Evolutionary conservation across 2,113 vertebrate genomes (phyloP), one percentile per base, ranked within the genome.

Genomic region (Meles meles): DNA sequence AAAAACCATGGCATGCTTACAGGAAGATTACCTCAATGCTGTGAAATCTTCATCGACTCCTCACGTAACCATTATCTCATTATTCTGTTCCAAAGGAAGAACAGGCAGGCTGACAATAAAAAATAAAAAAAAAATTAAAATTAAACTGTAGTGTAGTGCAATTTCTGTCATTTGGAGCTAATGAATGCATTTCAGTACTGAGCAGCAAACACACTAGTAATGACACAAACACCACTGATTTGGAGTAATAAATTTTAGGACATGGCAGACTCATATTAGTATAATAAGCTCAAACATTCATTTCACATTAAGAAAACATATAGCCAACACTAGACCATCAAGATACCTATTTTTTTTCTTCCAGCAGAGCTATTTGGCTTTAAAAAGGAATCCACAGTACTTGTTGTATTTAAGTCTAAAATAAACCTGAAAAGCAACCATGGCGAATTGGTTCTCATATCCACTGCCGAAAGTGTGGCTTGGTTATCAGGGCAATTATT

Each of bases 111-210:
- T 98, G 95, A 96, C 96, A 98, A 98, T 97, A 67, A 37, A 98
- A 98, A 98, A 98, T 8, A 7, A 17, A 31, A 10, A 34, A 57
- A 13, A n/a, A n/a, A 67, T 15, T 34, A 95, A 97, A 98, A 98
- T 57, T 81, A 57, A 99, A 96, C 96, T 93, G 97, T 98, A 98
- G 77, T 39, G 27, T 88, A 96, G 91, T 96, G 96, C 92, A 97
- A 96, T 98, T 98, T 98, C 98, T 98, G 96, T 97, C 97, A 98
- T 98, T 98, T 98, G 98, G 96, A 98, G 96, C 95, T 99, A 98
- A 98, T 98, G 96, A 98, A 97, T 98, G 94, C 95, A 97, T 98
- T 98, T 98, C 86, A 97, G 96, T 98, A 98, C 98, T 96, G 95
- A 98, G 97, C 96, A 98, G 97, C 90, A 98, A 98, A 92, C 80